These are phyloP conservation scores for Carassius carassius DNA, from an alignment of 2,113 vertebrate species.

Conservation along the genomic window DNA sequence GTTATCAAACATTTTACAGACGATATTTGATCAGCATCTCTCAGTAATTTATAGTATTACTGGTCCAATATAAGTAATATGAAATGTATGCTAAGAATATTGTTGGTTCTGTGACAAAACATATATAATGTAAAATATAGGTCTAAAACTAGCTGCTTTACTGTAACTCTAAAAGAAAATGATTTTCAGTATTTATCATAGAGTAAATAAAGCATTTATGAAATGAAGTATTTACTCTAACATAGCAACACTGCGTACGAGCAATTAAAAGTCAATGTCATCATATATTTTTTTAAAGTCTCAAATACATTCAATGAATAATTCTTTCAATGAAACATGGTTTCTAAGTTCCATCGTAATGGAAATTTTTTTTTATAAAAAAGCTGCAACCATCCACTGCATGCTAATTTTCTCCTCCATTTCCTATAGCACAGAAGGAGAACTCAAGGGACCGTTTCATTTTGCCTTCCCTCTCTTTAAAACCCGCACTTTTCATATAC, in stretches of 20 bases:
- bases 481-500: too few relatives aligned
- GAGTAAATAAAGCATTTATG: not conserved
- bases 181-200: not conserved
- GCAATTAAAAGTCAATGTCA: not conserved
- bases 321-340: conserved; percentile 14
- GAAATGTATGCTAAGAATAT: not conserved
- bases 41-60: not conserved
- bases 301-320: not conserved
- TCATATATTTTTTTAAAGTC: not conserved
- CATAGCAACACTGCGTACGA: not conserved
- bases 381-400: not conserved
- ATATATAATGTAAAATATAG: not conserved
- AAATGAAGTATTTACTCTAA: not conserved
- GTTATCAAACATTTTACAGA: not conserved
- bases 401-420: not conserved
- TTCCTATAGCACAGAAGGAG: not conserved
- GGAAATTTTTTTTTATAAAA: not conserved
- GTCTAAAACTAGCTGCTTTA: not conserved
- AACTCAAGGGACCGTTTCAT: not conserved
- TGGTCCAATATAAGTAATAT: not conserved
- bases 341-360: not conserved
- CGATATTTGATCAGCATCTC: not conserved
- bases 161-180: not conserved
- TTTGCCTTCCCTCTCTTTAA: too few relatives aligned
- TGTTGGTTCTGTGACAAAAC: not conserved